These are phyloP conservation scores for Drosophila nigritarsus DNA, from an alignment of 2,888 invertebrate genomes.

Conservation along the genomic window DNA sequence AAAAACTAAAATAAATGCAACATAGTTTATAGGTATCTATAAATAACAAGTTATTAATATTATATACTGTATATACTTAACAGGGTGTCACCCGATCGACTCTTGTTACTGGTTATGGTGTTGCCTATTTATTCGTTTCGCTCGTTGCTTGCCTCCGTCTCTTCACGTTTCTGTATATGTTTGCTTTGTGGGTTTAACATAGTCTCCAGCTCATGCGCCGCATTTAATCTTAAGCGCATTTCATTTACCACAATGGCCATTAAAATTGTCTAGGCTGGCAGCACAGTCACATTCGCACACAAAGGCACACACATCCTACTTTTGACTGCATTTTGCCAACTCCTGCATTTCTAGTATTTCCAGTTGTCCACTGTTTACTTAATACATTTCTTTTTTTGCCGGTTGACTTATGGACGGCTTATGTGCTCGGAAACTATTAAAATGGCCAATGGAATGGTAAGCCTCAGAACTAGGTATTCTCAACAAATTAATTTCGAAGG, in stretches of 20 bases:
- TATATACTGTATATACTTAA: background rate
- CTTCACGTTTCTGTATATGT: conserved; percentile 65
- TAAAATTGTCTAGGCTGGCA: conserved; percentile 65
- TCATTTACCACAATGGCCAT: conserved; percentile 77
- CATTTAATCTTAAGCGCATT: conserved; percentile 79
- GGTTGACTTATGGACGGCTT: conserved; percentile 68
- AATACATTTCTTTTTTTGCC: conserved; percentile 45
- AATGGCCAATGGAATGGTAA: conserved; percentile 62
- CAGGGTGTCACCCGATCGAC: background rate
- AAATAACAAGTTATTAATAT: background rate
- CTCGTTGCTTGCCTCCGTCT: conserved; percentile 12
- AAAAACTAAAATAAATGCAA: background rate
- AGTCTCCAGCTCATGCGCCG: conserved; percentile 52
- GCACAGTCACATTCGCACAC: conserved; percentile 8
- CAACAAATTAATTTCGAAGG: conserved; percentile 68
- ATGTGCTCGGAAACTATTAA: conserved; percentile 74
- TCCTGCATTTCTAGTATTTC: conserved; percentile 27
- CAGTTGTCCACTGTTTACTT: conserved; percentile 42
- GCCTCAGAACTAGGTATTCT: conserved; percentile 26
- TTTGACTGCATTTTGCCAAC: conserved; percentile 16
- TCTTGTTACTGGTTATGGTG: no score
- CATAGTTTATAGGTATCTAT: background rate
- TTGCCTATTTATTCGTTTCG: conserved; percentile 17
- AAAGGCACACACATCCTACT: conserved; percentile 3
- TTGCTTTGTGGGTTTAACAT: conserved; percentile 73